Base-by-base conservation (phyloP, 2,888 invertebrate species). In the Ctena decussata region DNA sequence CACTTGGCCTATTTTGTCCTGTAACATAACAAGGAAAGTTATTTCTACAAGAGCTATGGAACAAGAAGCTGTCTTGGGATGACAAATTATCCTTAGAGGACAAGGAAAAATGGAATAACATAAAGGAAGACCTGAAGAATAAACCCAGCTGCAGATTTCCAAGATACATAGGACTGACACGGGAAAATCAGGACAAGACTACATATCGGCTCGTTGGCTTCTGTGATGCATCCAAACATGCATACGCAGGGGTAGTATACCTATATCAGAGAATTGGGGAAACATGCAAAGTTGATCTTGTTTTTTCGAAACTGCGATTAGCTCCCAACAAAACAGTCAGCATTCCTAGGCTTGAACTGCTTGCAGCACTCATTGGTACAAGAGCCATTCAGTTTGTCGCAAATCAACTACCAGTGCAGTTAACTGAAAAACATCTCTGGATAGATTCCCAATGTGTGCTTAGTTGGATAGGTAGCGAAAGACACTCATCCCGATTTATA, bases 1-100 rank as follows among this genome's bases (percentile, higher is more conserved):
- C 60, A 15, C 21, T 60, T 5, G 76, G 76, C 18, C 30, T 76
- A 21, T 76, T 76, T 60, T 21, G 44, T 39, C 76, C 76, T 27
- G 76, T 76, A 12, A 60, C 39, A 35, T 27, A 60, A 6, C 37
- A 60, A 12, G 76, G 76, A 24, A 76, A 76, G 32, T 15, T 76
- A 1, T 46, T 76, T 27, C 24, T 76, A 49, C 76, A 76, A 60
- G 3, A 5, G 5, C 32, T 76, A 11, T 77, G 77, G 69, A 35
- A n/a, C 69, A 15, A 70, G 37, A 46, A 46, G 27, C 27, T 76
- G 6, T 3, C 46, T 5, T 60, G 60, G 76, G 76, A 76, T 39
- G 27, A 37, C 41, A 41, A 41, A 53, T 53, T 53, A 24, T 53
- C 53, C 53, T 53, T 21, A 5, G 6, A 24, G 60, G 24, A 60